Evolutionary conservation across 1,140 invertebrate genomes (phyloP), one percentile per base, ranked within the genome.

Genomic region (Carcinoscorpius rotundicauda): DNA sequence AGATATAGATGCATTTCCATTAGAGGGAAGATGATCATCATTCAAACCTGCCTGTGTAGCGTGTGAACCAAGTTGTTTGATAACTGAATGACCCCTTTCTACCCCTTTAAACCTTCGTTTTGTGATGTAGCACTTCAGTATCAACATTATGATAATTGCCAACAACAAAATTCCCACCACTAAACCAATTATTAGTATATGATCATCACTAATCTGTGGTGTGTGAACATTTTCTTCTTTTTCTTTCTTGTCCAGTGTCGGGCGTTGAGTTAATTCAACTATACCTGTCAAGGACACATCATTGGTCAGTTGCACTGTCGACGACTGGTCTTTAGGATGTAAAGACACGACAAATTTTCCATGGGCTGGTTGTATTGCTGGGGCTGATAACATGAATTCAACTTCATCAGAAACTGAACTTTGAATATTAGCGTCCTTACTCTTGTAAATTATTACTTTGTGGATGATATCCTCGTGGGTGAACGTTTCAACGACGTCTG

Each of bases 401-500:
- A 79, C 77, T 29, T 29, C 29, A 29, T 29, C 29, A 48, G 64
- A 70, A 70, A 59, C 67, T 66, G 50, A 50, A 4, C 53, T 60
- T 62, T 61, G 65, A 3, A 64, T 3, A 4, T 69, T 52, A 58
- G 66, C 62, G 11, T 62, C 57, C 29, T 64, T 62, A n/a, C 60
- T 58, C 5, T 58, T 51, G 48, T 64, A 66, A 3, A 29, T 4
- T 5, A 69, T 8, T 8, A 11, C 55, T 29, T 62, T 62, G 3
- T 73, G 71, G 6, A 87, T 83, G 0, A 97, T 77, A 72, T 97
- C 92, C 70, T 92, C 88, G 72, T 94, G 91, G 0, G 86, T 86
- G 70, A 95, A 95, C 64, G 80, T 82, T 1, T 75, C 80, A 0
- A 90, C 57, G 53, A 52, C 60, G n/a, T 69, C 67, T 29, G 29